phyloP scores from a whole-genome alignment of 2,797 vertebrate genomes.

The Gobio occitaniae region DNA sequence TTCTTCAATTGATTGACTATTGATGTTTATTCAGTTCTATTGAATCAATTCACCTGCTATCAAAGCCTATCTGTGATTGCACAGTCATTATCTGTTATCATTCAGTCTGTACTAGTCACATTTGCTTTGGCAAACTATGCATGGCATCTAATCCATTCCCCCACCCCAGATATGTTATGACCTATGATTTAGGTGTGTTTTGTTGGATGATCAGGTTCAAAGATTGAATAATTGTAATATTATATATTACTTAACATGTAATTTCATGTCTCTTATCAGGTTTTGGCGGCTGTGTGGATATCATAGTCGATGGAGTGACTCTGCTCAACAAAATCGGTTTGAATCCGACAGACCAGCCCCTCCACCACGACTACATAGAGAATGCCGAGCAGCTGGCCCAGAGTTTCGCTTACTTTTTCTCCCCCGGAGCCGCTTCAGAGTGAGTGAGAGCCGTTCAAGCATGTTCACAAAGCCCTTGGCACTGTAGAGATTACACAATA shows the following conservation, averaged over 20 bases:
- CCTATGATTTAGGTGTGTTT: constrained; percentile 17
- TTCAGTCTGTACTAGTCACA: not conserved
- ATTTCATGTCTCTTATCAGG: constrained; percentile 67
- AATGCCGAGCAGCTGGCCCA: constrained; percentile 79
- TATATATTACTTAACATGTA: constrained; percentile 1
- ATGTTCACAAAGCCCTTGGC: not conserved
- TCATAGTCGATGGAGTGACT: constrained; percentile 81
- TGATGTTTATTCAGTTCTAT: not conserved
- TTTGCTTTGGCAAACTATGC: not conserved
- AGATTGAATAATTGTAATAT: constrained; percentile 21
- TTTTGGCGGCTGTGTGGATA: constrained; percentile 86
- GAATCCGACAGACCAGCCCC: constrained; percentile 71
- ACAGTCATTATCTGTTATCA: not conserved
- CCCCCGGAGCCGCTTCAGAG: constrained; percentile 86
- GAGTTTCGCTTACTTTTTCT: constrained; percentile 88
- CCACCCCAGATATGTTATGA: not conserved
- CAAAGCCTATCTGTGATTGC: constrained; percentile 1
- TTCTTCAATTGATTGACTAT: not conserved
- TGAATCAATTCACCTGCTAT: not conserved
- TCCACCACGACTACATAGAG: constrained; percentile 84
- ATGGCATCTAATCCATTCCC: not conserved
- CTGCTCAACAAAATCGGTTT: constrained; percentile 81
- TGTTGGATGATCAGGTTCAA: constrained; percentile 32
- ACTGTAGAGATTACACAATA: not conserved
- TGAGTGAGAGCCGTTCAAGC: constrained; percentile 69